Evolutionary conservation across 2,888 invertebrate genomes (phyloP).

Genomic region (Saturnia japonica): DNA sequence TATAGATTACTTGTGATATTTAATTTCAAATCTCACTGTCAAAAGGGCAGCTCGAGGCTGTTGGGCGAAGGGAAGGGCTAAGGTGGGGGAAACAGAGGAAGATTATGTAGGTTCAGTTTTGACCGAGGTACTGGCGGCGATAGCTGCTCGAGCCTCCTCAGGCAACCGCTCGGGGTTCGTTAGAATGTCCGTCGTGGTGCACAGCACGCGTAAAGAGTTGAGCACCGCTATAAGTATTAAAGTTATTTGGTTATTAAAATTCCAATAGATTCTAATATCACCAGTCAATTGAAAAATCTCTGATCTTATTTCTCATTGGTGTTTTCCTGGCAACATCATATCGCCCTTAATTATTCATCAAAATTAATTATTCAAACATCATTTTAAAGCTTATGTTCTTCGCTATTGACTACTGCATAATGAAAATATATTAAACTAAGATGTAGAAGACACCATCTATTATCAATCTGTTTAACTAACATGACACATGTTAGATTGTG

Average conservation of each 20-base stretch:
- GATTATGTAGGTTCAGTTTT: conserved; percentile 70
- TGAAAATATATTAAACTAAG: too few relatives aligned
- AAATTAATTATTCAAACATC: too few relatives aligned
- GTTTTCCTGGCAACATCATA: too few relatives aligned
- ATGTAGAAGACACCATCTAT: too few relatives aligned
- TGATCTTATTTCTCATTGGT: too few relatives aligned
- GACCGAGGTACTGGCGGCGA: conserved; percentile 68
- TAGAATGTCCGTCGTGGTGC: conserved; percentile 96
- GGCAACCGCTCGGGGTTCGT: conserved; percentile 93
- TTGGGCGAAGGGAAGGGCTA: background rate
- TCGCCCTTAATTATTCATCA: too few relatives aligned
- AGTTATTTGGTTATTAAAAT: background rate
- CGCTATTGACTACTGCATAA: too few relatives aligned
- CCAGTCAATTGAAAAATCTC: too few relatives aligned
- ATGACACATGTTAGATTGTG: too few relatives aligned
- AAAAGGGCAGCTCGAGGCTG: background rate
- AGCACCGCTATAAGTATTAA: conserved; percentile 88
- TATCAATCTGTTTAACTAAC: too few relatives aligned
- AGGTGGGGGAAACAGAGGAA: conserved; percentile 17
- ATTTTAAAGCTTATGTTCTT: too few relatives aligned
- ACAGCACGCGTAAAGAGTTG: conserved; percentile 93
- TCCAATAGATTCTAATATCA: too few relatives aligned
- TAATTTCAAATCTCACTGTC: background rate
- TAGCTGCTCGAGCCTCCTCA: conserved; percentile 93
- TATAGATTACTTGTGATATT: conserved; percentile 11